These are phyloP conservation scores for Graptemys geographica DNA, from an alignment of 2,797 vertebrate genomes.

Conservation along the genomic window DNA sequence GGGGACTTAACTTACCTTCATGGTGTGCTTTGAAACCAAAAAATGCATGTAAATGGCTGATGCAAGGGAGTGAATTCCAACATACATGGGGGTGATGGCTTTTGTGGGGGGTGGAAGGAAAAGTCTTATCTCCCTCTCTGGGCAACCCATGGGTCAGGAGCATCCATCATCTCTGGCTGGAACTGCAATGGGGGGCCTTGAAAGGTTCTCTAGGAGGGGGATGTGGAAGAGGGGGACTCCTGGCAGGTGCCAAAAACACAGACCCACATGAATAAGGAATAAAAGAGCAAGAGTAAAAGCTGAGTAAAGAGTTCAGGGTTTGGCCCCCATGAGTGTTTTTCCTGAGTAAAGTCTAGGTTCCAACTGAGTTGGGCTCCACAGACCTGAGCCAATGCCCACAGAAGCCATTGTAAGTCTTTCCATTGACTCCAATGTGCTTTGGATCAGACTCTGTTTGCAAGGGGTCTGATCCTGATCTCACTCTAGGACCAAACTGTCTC, in stretches of 20 bases:
- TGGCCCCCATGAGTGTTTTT: background rate
- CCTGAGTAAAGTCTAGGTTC: background rate
- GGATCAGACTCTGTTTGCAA: background rate
- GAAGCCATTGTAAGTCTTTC: background rate
- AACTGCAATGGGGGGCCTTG: background rate
- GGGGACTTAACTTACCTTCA: slow-evolving; percentile 63
- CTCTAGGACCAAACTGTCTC: background rate
- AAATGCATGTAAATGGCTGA: slow-evolving; percentile 25
- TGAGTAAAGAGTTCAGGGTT: background rate
- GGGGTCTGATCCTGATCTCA: background rate
- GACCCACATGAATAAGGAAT: background rate
- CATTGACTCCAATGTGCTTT: background rate
- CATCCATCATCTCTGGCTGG: background rate
- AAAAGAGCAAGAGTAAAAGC: background rate
- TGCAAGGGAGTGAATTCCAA: slow-evolving; percentile 20
- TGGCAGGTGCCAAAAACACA: background rate
- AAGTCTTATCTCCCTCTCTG: background rate
- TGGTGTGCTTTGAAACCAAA: slow-evolving; percentile 48
- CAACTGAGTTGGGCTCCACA: background rate
- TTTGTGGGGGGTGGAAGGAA: background rate
- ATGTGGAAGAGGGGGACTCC: background rate
- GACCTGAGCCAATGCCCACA: background rate
- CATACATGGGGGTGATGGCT: background rate
- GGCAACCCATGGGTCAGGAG: background rate
- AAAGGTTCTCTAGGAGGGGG: background rate